Conservation (phyloP, 2,797 vertebrate species). For the Aplochiton taeniatus region DNA sequence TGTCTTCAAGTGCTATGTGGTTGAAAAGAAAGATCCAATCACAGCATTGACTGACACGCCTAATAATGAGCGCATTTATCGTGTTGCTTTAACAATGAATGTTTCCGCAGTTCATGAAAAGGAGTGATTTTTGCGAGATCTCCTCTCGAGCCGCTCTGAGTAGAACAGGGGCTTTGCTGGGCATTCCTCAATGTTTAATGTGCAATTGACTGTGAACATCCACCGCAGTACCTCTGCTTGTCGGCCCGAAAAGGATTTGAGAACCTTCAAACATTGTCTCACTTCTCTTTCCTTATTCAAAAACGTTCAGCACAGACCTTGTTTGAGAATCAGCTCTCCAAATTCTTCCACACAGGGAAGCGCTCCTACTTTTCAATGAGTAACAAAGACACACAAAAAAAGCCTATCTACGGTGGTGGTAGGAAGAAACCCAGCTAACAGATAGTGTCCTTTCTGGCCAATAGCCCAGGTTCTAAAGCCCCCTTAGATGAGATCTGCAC, state of each 20-base stretch:
- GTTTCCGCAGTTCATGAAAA: conserved; percentile 66
- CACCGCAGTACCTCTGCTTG: conserved; percentile 49
- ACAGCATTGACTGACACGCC: conserved; percentile 59
- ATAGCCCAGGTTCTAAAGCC: conserved; percentile 51
- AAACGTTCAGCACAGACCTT: background rate
- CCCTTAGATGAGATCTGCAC: conserved; percentile 38
- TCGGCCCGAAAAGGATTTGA: conserved; percentile 47
- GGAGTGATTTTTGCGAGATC: conserved; percentile 60
- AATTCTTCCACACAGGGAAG: conserved; percentile 1
- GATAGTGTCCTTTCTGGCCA: conserved; percentile 49
- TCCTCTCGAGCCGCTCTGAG: conserved; percentile 51
- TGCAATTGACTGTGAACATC: conserved; percentile 71
- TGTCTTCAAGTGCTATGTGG: conserved; percentile 61
- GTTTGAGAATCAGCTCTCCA: conserved; percentile 22
- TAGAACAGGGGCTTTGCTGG: conserved; percentile 47
- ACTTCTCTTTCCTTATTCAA: conserved; percentile 21
- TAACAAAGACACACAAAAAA: too few relatives aligned
- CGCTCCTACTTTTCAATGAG: background rate
- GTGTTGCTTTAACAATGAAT: conserved; percentile 66
- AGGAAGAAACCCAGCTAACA: conserved; percentile 2
- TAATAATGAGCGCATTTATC: conserved; percentile 65
- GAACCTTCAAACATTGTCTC: conserved; percentile 40
- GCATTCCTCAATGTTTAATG: conserved; percentile 70
- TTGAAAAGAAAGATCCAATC: conserved; percentile 60
- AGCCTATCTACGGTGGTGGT: background rate